phyloP scores from a whole-genome alignment of 2,888 invertebrate species.

The Rhingia campestris region DNA sequence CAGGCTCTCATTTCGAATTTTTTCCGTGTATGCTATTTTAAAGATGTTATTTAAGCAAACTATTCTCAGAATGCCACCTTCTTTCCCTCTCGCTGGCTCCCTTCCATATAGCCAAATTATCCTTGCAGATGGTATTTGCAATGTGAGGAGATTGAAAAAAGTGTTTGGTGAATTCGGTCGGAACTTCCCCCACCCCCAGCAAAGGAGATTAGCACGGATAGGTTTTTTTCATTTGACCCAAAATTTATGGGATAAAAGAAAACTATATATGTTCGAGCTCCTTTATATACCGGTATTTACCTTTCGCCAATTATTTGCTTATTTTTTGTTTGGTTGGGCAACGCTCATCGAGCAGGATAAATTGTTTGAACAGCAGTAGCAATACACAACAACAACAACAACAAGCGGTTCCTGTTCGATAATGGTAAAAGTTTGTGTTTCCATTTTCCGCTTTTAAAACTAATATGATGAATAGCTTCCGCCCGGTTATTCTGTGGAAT shows the following conservation, averaged over 20 bases:
- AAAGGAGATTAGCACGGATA: constrained; percentile 56
- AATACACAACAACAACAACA: constrained; percentile 15
- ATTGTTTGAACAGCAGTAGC: constrained; percentile 40
- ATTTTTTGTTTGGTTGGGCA: constrained; percentile 11
- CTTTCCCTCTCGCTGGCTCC: constrained; percentile 3
- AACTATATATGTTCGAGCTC: neutral
- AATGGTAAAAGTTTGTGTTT: constrained; percentile 64
- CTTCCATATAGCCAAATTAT: constrained; percentile 44
- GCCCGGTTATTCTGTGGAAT: constrained; percentile 15
- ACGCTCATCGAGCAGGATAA: constrained; percentile 35
- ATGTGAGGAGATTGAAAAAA: constrained; percentile 51
- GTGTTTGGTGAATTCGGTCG: constrained; percentile 21
- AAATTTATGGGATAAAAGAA: constrained; percentile 45
- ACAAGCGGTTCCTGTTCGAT: constrained; percentile 60
- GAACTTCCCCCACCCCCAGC: constrained; percentile 12
- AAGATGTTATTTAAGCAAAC: constrained; percentile 58
- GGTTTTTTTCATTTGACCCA: constrained; percentile 58
- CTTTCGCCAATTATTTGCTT: constrained; percentile 58
- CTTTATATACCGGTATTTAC: constrained; percentile 40
- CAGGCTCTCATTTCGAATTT: constrained; percentile 35
- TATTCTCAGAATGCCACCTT: constrained; percentile 36
- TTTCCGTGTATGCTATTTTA: constrained; percentile 36
- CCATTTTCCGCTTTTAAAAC: constrained; percentile 56
- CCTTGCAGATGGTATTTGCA: constrained; percentile 46
- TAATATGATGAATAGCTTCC: constrained; percentile 56